Conservation (phyloP, 2,888 invertebrate genomes). For the Nowickia ferox region DNA sequence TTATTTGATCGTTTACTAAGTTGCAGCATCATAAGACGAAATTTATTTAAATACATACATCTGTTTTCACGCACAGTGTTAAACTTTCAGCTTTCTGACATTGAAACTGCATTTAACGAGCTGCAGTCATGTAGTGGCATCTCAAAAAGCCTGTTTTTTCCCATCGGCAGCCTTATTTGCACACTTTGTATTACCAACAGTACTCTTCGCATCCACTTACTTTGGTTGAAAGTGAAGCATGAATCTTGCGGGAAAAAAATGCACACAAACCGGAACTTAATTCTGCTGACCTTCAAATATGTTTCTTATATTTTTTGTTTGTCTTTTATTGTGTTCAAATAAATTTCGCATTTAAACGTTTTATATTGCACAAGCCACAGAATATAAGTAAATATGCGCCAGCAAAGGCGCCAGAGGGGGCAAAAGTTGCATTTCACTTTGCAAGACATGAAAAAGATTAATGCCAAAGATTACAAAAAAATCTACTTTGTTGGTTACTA, state of each 20-base stretch:
- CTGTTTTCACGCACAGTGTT: neutral
- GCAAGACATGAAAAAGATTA: neutral
- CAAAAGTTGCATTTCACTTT: neutral
- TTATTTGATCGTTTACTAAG: too few relatives aligned
- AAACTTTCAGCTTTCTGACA: constrained; percentile 40
- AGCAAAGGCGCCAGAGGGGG: neutral
- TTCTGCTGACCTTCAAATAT: constrained; percentile 36
- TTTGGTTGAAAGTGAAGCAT: constrained; percentile 2
- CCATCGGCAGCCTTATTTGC: neutral
- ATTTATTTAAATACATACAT: neutral
- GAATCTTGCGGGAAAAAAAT: neutral
- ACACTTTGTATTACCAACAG: neutral
- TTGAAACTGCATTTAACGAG: constrained; percentile 18
- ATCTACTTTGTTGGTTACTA: neutral
- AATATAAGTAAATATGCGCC: neutral
- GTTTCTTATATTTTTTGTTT: neutral
- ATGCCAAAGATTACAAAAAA: neutral
- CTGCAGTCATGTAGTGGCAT: neutral
- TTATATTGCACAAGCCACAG: constrained; percentile 2
- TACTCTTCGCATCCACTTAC: constrained; percentile 13
- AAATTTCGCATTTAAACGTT: constrained; percentile 5
- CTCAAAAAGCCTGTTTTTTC: constrained; percentile 2
- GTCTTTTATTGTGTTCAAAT: neutral
- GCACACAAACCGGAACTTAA: constrained; percentile 24
- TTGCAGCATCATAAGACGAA: too few relatives aligned